Evolutionary conservation across 2,888 invertebrate genomes (phyloP).

Genomic region (Tromatobia lineatoria): DNA sequence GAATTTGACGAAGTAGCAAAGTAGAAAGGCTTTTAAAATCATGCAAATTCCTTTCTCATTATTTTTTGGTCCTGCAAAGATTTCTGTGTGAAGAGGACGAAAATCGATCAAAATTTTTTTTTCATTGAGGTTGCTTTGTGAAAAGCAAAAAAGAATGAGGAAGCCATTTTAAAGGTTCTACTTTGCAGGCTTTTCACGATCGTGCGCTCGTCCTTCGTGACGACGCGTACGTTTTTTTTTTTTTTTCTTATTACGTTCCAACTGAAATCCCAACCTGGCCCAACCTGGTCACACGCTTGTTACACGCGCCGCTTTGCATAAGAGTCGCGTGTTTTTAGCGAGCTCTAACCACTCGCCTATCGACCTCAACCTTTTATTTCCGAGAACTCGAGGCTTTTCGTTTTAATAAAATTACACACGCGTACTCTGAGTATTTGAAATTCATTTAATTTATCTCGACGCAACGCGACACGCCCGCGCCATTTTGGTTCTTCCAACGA

Average conservation of each 20-base stretch:
- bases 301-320: conserved; percentile 24
- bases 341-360: conserved; percentile 34
- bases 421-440: conserved; percentile 40
- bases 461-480: neutral
- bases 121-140: too few species aligned
- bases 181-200: too few species aligned
- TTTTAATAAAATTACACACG: conserved; percentile 60
- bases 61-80: too few species aligned
- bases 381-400: conserved; percentile 41
- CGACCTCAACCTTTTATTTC: conserved; percentile 62
- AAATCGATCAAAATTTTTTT: too few species aligned
- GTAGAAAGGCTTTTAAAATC: too few species aligned
- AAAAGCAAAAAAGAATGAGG: too few species aligned
- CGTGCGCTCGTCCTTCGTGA: conserved; percentile 8
- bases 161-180: too few species aligned
- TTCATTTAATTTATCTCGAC: conserved; percentile 34
- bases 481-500: neutral
- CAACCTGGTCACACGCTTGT: conserved; percentile 16
- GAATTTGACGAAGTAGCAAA: too few species aligned
- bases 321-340: conserved; percentile 43
- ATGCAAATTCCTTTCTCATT: too few species aligned
- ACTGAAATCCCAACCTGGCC: conserved; percentile 18
- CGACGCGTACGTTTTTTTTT: neutral
- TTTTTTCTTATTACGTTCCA: conserved; percentile 12
- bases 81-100: too few species aligned